Evolutionary conservation across 1,140 invertebrate species (phyloP).

Genomic region (Tetranychus cinnabarinus): DNA sequence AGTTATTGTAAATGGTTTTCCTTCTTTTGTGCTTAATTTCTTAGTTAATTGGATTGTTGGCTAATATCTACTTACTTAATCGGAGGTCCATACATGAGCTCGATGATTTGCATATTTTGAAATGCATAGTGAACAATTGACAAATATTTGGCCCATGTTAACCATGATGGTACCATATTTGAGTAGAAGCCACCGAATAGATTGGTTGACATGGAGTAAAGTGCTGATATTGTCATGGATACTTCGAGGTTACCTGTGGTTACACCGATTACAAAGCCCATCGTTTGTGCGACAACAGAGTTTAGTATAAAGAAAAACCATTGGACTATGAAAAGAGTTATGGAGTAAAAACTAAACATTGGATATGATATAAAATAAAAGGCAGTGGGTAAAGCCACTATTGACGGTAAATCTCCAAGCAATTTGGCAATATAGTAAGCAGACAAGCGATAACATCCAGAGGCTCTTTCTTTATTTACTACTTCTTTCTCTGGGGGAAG

Average conservation of each 20-base stretch:
- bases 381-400: slow-evolving; percentile 46
- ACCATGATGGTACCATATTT: slow-evolving; percentile 45
- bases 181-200: slow-evolving; percentile 59
- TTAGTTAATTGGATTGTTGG: neutral
- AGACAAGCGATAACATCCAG: slow-evolving; percentile 54
- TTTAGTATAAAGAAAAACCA: slow-evolving; percentile 37
- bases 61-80: slow-evolving; percentile 32
- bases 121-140: slow-evolving; percentile 57
- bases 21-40: neutral
- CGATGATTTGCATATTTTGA: slow-evolving; percentile 60
- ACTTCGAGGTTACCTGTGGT: slow-evolving; percentile 53
- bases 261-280: slow-evolving; percentile 57
- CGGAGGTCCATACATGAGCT: slow-evolving; percentile 43
- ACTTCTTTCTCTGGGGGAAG: slow-evolving; percentile 57
- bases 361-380: slow-evolving; percentile 56
- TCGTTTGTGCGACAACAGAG: slow-evolving; percentile 31
- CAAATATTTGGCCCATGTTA: slow-evolving; percentile 53
- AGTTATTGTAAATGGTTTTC: neutral
- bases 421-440: slow-evolving; percentile 67
- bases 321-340: slow-evolving; percentile 37
- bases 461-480: slow-evolving; percentile 52
- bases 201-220: slow-evolving; percentile 54
- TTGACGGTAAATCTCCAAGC: slow-evolving; percentile 52
- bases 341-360: slow-evolving; percentile 36
- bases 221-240: slow-evolving; percentile 49